Conservation (phyloP, 2,113 vertebrate genomes). For the Redunca redunca region DNA sequence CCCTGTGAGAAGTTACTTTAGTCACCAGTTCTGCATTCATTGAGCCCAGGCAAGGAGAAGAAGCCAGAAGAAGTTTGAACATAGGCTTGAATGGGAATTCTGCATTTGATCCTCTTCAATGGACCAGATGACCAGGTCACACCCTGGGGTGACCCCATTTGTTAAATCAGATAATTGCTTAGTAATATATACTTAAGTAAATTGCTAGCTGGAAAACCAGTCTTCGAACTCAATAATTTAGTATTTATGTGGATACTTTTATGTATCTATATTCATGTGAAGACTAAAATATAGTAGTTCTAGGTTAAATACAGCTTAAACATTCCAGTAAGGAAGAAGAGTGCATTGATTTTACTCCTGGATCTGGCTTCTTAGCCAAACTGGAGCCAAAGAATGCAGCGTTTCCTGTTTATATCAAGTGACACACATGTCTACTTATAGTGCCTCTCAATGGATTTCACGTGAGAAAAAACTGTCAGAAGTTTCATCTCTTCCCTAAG, state of each 20-base stretch:
- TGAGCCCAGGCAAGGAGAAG: neutral
- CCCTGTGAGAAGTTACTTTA: neutral
- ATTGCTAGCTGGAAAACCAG: neutral
- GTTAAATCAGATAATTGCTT: neutral
- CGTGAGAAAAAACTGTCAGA: neutral
- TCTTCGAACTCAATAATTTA: conserved; percentile 18
- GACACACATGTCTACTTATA: neutral
- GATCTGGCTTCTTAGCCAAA: neutral
- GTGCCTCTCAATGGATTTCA: neutral
- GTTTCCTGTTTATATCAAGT: neutral
- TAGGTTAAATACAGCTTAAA: conserved; percentile 6
- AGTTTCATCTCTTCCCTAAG: neutral
- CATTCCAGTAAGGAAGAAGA: neutral
- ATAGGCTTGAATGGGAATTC: neutral
- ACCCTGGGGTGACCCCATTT: neutral
- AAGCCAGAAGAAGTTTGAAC: neutral
- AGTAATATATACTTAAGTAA: neutral
- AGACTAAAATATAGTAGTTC: neutral
- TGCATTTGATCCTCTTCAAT: neutral
- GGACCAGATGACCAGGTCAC: neutral
- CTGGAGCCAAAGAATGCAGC: neutral
- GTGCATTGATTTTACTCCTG: neutral
- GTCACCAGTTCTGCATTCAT: neutral
- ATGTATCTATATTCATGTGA: neutral
- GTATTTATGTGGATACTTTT: neutral